A percentile compares a stretch with the other conserved stretches of the same genome.
These are phyloP conservation scores for Zoanthus gigantus DNA, from an alignment of 92 coral and sea anemone genomes.

Conservation along the genomic window DNA sequence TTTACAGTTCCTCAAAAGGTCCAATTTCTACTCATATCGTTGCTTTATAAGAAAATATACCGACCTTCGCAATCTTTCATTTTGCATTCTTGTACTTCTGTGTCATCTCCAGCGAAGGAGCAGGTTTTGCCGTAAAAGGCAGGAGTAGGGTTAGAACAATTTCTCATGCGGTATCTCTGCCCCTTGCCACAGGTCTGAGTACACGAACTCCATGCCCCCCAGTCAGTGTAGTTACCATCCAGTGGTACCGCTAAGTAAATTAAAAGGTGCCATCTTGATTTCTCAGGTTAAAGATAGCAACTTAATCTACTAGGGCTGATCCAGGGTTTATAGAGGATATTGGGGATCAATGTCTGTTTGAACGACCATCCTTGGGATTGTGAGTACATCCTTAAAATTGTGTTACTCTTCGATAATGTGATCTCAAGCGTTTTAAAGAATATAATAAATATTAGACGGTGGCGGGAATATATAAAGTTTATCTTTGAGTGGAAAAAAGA, in stretches of 20 bases:
- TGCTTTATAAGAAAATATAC: slow-evolving; percentile 6
- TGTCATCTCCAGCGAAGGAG: slow-evolving; percentile 90
- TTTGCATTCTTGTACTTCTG: slow-evolving; percentile 85
- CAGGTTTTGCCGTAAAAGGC: slow-evolving; percentile 97
- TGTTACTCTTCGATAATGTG: too few relatives aligned
- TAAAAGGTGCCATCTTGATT: neutral
- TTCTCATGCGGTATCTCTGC: slow-evolving; percentile 87
- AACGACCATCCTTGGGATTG: too few relatives aligned
- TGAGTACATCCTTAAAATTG: too few relatives aligned
- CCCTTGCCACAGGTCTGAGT: slow-evolving; percentile 92
- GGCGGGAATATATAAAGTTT: too few relatives aligned
- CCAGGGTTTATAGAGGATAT: too few relatives aligned
- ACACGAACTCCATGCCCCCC: slow-evolving; percentile 95
- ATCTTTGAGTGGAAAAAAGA: too few relatives aligned
- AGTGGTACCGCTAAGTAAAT: slow-evolving; percentile 75
- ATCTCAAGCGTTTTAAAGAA: too few relatives aligned
- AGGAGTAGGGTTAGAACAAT: slow-evolving; percentile 97
- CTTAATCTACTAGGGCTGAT: too few relatives aligned
- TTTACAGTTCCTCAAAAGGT: too few relatives aligned
- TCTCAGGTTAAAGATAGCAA: neutral
- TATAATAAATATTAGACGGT: too few relatives aligned
- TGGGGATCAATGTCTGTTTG: too few relatives aligned
- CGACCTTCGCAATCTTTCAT: slow-evolving; percentile 87
- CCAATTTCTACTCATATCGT: too few relatives aligned
- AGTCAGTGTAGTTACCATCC: slow-evolving; percentile 89